Percentiles rank a stretch among this genome's conserved stretches.
These are phyloP conservation scores for Bubo bubo DNA, from an alignment of 2,113 vertebrate genomes.

Conservation along the genomic window DNA sequence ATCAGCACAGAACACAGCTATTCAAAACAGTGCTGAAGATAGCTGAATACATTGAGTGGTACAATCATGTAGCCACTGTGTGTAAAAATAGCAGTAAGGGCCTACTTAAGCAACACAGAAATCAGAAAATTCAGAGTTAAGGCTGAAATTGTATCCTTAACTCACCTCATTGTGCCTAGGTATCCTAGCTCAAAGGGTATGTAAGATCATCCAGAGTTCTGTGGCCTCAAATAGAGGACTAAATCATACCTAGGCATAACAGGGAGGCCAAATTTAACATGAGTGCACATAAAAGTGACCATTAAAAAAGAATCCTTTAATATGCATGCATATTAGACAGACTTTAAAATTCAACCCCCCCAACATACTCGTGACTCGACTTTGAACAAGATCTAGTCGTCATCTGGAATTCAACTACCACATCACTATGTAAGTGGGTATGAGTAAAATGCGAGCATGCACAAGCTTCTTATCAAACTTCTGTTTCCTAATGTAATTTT, in stretches of 20 bases:
- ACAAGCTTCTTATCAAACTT: neutral
- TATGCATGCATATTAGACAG: constrained; percentile 40
- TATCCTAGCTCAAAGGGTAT: constrained; percentile 71
- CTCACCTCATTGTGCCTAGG: constrained; percentile 69
- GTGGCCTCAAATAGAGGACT: constrained; percentile 55
- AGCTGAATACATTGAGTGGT: neutral
- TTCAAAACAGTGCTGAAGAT: neutral
- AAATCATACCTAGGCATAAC: constrained; percentile 71
- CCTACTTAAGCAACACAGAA: constrained; percentile 16
- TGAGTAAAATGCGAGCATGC: neutral
- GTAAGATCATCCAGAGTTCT: constrained; percentile 67
- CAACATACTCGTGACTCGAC: neutral
- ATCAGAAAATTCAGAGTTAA: constrained; percentile 63
- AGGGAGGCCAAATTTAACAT: constrained; percentile 65
- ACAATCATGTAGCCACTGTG: neutral
- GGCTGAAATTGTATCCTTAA: constrained; percentile 62
- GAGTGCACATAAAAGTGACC: constrained; percentile 33
- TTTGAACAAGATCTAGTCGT: neutral
- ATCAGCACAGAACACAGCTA: neutral
- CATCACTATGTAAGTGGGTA: neutral
- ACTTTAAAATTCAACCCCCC: neutral
- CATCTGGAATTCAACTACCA: neutral
- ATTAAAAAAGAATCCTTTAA: neutral
- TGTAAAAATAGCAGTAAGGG: neutral
- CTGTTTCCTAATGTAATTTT: neutral